Evolutionary conservation across 2,888 invertebrate genomes (phyloP), one percentile per base, ranked within the genome.

Genomic region (Hypselothyrea guttata): DNA sequence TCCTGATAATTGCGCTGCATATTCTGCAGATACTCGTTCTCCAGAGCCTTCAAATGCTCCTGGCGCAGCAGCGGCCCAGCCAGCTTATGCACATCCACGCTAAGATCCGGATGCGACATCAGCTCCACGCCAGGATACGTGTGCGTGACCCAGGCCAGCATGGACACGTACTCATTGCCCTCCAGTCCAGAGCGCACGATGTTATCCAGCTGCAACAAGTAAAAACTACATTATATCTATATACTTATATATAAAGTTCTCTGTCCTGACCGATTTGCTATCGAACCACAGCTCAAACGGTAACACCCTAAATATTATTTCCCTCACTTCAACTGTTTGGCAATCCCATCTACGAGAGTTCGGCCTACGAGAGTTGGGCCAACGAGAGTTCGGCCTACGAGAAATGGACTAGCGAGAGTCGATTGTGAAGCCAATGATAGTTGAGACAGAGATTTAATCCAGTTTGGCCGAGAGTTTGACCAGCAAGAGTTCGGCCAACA

Each of bases 111-210:
- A 90, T 96, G 96, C 8, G 94, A 93, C 94, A 99, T 95, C 68
- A 99, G 90, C 84, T 99, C 98, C 1, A 93, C 91, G 0, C 97
- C 96, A 0, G 94, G 93, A 89, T 99, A 99, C 0, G 96, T 96
- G 87, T 97, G 97, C 69, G 97, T 93, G 9, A 94, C 93, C 99
- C 99, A 99, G 0, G 95, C 95, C 7, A 99, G 91, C 49, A 99
- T 90, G 0, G 98, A 96, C 0, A 99, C 98, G 88, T 97, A 97
- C 89, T 99, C 99, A 88, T 98, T 98, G 34, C 98, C 98, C 91
- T 98, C 96, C 49, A 99, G 90, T 0, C 97, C 97, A 76, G 93
- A 94, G 31, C 93, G 92, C n/a, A 97, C 96, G 40, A 97, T 93
- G 84, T 97, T 97, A 90, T 96, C 94, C 11, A 98, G 90, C 95